phyloP scores from a whole-genome alignment of 2,797 vertebrate genomes.

The Galago senegalensis region DNA sequence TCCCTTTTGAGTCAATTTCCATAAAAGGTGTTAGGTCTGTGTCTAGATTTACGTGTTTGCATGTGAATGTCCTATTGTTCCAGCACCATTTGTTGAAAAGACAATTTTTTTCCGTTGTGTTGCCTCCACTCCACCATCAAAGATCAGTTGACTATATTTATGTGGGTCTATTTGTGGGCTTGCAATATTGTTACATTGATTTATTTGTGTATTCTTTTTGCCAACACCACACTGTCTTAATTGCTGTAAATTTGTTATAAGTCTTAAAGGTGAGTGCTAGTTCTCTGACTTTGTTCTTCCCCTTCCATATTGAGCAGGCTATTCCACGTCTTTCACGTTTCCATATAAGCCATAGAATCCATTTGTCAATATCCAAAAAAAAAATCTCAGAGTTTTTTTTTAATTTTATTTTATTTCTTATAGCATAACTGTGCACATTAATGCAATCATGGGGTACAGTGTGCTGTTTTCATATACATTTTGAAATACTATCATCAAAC shows the following conservation, averaged over 20 bases:
- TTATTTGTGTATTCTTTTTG: not conserved
- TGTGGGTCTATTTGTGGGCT: not conserved
- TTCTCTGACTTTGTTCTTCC: not conserved
- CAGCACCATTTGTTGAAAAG: not conserved
- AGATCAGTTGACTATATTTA: not conserved
- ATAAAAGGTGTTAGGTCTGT: not conserved
- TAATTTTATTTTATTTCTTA: too few relatives aligned
- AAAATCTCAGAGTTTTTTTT: too few relatives aligned
- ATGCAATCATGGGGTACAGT: too few relatives aligned
- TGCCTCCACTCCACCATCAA: not conserved
- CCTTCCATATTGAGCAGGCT: not conserved
- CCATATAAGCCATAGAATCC: not conserved
- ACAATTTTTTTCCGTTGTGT: not conserved
- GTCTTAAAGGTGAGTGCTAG: not conserved
- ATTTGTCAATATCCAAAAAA: not conserved
- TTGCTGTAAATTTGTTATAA: not conserved
- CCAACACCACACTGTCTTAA: not conserved
- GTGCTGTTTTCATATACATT: too few relatives aligned
- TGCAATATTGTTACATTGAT: not conserved
- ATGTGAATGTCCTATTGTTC: not conserved
- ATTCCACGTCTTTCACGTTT: not conserved
- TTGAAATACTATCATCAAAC: too few relatives aligned
- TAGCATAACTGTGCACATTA: too few relatives aligned
- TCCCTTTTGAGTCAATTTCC: not conserved
- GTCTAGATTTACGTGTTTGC: not conserved